Evolutionary conservation across 2,797 vertebrate species (phyloP).

Genomic region (Hippoglossus hippoglossus): DNA sequence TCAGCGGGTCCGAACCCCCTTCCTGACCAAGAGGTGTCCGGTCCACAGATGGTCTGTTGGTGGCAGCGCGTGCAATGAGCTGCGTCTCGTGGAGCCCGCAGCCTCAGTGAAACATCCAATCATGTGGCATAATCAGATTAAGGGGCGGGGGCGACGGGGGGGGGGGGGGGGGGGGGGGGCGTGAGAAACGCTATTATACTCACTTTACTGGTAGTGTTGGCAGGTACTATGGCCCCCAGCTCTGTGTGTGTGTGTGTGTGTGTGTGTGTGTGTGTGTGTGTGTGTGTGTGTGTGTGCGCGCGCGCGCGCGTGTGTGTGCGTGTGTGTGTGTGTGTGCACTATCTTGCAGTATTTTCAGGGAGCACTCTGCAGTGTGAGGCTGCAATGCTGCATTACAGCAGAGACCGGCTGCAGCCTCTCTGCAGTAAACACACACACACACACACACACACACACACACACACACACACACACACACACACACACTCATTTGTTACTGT

Average conservation of each 20-base stretch:
- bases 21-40: conserved; percentile 11
- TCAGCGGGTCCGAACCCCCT: background rate
- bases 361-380: conserved; percentile 52
- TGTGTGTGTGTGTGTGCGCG: conserved; percentile 21
- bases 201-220: conserved; percentile 62
- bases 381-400: conserved; percentile 77
- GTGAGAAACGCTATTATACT: conserved; percentile 69
- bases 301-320: conserved; percentile 13
- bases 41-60: conserved; percentile 49
- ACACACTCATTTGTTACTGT: conserved; percentile 8
- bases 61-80: conserved; percentile 26
- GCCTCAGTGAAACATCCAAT: conserved; percentile 67
- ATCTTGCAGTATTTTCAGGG: conserved; percentile 46
- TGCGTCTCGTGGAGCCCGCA: conserved; percentile 35
- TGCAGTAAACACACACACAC: conserved; percentile 53
- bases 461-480: conserved; percentile 26
- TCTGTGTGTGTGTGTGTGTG: conserved; percentile 20
- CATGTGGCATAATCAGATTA: conserved; percentile 82
- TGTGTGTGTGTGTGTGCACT: background rate
- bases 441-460: conserved; percentile 33
- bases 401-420: conserved; percentile 69
- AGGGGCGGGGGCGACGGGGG: conserved; percentile 18
- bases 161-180: conserved; percentile 29
- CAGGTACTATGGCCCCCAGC: conserved; percentile 57
- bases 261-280: conserved; percentile 8